Evolutionary conservation across 2,888 invertebrate genomes (phyloP).

Genomic region (Charanyca ferruginea): DNA sequence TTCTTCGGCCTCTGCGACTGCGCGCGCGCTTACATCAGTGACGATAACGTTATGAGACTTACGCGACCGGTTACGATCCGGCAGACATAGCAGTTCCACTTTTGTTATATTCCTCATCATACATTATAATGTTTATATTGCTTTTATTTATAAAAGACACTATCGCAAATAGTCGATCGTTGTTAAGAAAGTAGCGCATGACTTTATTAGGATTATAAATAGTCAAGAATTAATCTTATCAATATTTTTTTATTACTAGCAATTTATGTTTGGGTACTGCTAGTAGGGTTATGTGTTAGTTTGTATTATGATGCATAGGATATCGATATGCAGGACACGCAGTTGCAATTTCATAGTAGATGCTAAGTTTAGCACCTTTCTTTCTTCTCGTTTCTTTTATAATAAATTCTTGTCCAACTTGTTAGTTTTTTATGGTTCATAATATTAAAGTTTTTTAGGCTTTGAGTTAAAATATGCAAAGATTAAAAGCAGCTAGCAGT

Average conservation of each 20-base stretch:
- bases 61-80: constrained; percentile 80
- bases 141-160: constrained; percentile 28
- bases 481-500: not conserved
- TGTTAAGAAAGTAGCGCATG: constrained; percentile 17
- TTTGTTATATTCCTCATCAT: constrained; percentile 67
- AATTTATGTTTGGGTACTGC: constrained; percentile 18
- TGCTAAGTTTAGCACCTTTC: constrained; percentile 8
- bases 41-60: constrained; percentile 80
- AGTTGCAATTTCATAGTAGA: constrained; percentile 22
- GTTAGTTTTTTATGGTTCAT: not conserved
- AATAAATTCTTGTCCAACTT: not conserved
- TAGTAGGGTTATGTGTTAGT: constrained; percentile 1
- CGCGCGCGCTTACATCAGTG: constrained; percentile 82
- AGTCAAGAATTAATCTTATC: not conserved
- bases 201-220: constrained; percentile 18
- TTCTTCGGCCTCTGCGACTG: constrained; percentile 58
- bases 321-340: constrained; percentile 13
- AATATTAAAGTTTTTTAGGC: not conserved
- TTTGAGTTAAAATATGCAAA: not conserved
- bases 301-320: not conserved
- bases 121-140: constrained; percentile 38
- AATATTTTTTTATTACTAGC: not conserved
- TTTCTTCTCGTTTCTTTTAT: constrained; percentile 5
- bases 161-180: constrained; percentile 11
- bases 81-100: constrained; percentile 62